These are phyloP conservation scores for Bombycilla garrulus DNA, from an alignment of 2,113 vertebrate genomes.

Conservation along the genomic window DNA sequence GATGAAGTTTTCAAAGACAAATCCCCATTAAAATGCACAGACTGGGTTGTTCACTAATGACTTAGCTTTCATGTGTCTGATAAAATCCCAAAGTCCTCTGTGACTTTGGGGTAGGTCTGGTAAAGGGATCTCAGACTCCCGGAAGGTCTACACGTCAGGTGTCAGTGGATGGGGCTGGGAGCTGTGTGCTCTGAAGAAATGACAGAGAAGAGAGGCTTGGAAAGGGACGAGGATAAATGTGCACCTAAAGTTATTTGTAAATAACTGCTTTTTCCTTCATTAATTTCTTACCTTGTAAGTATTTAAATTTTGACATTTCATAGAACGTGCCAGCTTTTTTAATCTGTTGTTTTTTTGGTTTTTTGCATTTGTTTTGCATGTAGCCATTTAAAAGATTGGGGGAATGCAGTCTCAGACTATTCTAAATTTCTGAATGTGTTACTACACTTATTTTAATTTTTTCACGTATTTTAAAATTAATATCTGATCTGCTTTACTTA, in stretches of 20 bases:
- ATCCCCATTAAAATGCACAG: conserved; percentile 33
- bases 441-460: not conserved
- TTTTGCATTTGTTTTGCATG: conserved; percentile 9
- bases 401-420: not conserved
- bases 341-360: not conserved
- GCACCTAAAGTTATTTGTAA: not conserved
- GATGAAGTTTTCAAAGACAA: not conserved
- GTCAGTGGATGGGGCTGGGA: not conserved
- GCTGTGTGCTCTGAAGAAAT: not conserved
- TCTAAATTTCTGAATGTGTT: not conserved
- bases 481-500: not conserved
- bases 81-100: conserved; percentile 23
- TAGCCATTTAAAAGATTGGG: not conserved
- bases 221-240: not conserved
- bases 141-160: not conserved
- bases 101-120: not conserved
- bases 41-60: conserved; percentile 25
- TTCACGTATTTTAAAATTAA: not conserved
- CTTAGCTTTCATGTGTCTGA: conserved; percentile 1
- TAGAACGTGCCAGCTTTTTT: not conserved
- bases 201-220: not conserved
- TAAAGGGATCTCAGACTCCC: not conserved
- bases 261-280: not conserved
- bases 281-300: conserved; percentile 14
- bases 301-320: not conserved